Conservation (phyloP, 2,113 vertebrate species). For the Machaerirhynchus nigripectus region DNA sequence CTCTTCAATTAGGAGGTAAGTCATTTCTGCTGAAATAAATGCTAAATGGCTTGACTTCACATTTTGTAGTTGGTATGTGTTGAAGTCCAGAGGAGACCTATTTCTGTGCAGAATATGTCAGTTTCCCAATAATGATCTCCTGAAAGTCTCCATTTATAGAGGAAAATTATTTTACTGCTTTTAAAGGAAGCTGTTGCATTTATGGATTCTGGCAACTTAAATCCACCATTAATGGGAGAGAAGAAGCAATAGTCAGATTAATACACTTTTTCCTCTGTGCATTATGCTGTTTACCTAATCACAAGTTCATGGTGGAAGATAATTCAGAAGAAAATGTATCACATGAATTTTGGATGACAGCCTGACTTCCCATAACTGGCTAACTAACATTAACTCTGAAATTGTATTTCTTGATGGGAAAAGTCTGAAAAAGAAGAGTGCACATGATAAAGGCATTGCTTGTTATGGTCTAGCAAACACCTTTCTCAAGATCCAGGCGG, state of each 20-base stretch:
- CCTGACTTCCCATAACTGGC: constrained; percentile 45
- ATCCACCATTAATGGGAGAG: constrained; percentile 25
- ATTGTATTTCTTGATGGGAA: constrained; percentile 54
- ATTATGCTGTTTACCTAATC: constrained; percentile 34
- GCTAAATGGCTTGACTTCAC: constrained; percentile 54
- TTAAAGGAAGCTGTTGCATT: constrained; percentile 62
- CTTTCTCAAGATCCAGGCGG: constrained; percentile 34
- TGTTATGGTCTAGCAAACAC: constrained; percentile 34
- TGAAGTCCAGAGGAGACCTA: constrained; percentile 48
- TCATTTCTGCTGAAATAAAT: constrained; percentile 46
- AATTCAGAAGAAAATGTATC: constrained; percentile 47
- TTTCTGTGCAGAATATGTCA: constrained; percentile 51
- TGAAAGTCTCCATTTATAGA: constrained; percentile 59
- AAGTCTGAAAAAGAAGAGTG: not conserved
- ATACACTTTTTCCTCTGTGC: constrained; percentile 41
- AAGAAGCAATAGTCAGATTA: constrained; percentile 14
- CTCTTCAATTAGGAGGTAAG: constrained; percentile 39
- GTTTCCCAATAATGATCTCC: constrained; percentile 58
- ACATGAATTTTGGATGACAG: constrained; percentile 60
- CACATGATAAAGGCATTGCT: not conserved
- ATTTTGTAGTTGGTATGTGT: constrained; percentile 34
- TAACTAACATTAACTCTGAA: constrained; percentile 46
- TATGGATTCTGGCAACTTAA: constrained; percentile 57
- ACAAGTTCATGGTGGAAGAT: constrained; percentile 28
- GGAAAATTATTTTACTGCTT: constrained; percentile 63